Percentiles rank a stretch among this genome's conserved stretches.
Conservation (phyloP, 1,140 invertebrate genomes). For the Brachionus manjavacas region DNA sequence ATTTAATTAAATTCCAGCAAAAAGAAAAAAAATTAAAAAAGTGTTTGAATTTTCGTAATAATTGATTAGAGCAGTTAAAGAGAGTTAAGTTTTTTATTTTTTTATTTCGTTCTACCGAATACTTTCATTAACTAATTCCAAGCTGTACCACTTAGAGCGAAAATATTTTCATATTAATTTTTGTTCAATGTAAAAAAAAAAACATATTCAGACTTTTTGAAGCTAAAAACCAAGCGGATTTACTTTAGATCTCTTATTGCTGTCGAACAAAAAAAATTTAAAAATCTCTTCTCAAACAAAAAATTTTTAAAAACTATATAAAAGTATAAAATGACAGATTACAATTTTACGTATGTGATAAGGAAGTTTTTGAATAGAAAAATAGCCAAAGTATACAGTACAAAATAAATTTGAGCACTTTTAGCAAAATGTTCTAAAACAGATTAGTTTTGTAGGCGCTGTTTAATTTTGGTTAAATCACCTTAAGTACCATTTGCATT, state of each 20-base stretch:
- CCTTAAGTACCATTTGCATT: not conserved
- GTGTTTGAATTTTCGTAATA: slow-evolving; percentile 1
- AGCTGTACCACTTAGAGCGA: not conserved
- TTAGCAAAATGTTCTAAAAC: not conserved
- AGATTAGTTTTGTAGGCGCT: not conserved
- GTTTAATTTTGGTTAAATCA: not conserved
- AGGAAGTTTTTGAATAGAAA: slow-evolving; percentile 2
- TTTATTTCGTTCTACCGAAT: slow-evolving; percentile 20
- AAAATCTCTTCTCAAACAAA: not conserved
- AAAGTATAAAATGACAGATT: slow-evolving; percentile 28
- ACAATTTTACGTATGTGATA: not conserved
- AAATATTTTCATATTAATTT: not conserved
- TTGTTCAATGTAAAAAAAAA: slow-evolving; percentile 18
- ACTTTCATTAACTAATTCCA: not conserved
- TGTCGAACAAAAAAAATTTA: not conserved
- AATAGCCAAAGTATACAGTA: not conserved
- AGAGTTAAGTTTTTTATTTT: not conserved
- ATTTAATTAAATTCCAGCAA: slow-evolving; percentile 28
- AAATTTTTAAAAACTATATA: not conserved
- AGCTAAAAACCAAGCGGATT: not conserved
- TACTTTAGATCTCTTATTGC: not conserved
- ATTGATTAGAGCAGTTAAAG: not conserved
- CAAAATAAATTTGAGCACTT: not conserved
- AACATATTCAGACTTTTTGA: not conserved
- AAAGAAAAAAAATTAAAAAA: not conserved